These are phyloP conservation scores for Hypanus sabinus DNA, from an alignment of 2,113 vertebrate genomes.

Conservation along the genomic window DNA sequence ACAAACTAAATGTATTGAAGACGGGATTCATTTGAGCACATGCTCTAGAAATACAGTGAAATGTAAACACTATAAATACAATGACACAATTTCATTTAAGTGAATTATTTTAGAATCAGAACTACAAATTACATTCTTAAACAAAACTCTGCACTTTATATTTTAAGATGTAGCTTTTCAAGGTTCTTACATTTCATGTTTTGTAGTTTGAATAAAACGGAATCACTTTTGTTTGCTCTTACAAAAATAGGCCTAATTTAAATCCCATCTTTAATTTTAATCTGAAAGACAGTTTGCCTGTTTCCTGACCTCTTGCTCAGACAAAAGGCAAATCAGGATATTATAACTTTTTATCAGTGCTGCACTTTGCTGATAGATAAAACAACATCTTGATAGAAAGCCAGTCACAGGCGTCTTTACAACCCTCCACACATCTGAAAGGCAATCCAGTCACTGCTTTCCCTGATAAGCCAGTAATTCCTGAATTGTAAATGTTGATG, in stretches of 20 bases:
- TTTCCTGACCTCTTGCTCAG: conserved; percentile 31
- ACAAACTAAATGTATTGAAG: neutral
- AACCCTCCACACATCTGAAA: conserved; percentile 69
- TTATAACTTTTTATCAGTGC: conserved; percentile 69
- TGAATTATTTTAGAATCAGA: neutral
- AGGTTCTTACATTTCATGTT: neutral
- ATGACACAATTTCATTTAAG: neutral
- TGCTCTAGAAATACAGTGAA: neutral
- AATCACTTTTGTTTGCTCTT: neutral
- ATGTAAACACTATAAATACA: neutral
- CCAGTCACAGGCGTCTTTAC: conserved; percentile 69
- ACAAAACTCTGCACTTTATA: neutral
- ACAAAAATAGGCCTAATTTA: neutral
- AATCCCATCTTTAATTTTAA: neutral
- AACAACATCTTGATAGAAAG: conserved; percentile 64
- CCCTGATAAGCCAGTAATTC: conserved; percentile 75
- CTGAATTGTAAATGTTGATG: conserved; percentile 73
- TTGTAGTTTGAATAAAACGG: neutral
- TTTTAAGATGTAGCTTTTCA: neutral
- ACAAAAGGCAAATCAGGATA: conserved; percentile 46
- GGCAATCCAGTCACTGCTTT: conserved; percentile 65
- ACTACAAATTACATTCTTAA: neutral
- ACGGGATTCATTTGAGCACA: neutral
- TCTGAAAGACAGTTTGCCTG: neutral
- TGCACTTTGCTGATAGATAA: conserved; percentile 66